Conservation (phyloP, 2,888 invertebrate genomes). For the Pristionchus entomophagus region DNA sequence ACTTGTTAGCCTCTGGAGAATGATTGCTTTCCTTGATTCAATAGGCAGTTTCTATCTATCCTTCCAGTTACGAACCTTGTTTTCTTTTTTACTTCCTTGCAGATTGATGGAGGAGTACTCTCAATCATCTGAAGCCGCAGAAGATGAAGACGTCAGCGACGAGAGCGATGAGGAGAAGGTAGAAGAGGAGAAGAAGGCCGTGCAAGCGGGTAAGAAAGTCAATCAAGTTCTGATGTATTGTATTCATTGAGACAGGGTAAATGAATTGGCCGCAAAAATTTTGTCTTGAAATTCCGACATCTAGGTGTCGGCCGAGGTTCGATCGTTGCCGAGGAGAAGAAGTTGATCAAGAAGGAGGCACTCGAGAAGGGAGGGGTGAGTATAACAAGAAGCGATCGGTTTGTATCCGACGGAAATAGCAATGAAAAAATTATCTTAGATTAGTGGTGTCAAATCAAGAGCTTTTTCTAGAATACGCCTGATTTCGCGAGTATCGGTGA, state of each 20-base stretch:
- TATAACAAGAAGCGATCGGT: too few species aligned
- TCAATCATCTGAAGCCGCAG: background rate
- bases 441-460: too few species aligned
- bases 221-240: too few species aligned
- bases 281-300: too few species aligned
- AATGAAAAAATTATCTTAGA: too few species aligned
- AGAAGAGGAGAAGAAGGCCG: background rate
- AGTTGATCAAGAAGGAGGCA: slow-evolving; percentile 1
- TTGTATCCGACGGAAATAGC: background rate
- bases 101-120: slow-evolving; percentile 37
- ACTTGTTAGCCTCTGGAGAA: too few species aligned
- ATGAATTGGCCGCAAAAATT: too few species aligned
- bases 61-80: too few species aligned
- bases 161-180: background rate
- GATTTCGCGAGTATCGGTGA: too few species aligned
- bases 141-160: background rate
- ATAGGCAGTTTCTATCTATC: too few species aligned
- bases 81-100: too few species aligned
- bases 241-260: background rate
- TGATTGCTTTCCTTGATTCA: background rate
- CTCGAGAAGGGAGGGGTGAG: slow-evolving; percentile 22
- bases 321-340: slow-evolving; percentile 35
- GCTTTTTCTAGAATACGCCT: too few species aligned
- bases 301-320: background rate
- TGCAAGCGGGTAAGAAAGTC: background rate